These are phyloP conservation scores for Brachionus calyciflorus DNA, from an alignment of 1,140 invertebrate genomes.

Conservation along the genomic window DNA sequence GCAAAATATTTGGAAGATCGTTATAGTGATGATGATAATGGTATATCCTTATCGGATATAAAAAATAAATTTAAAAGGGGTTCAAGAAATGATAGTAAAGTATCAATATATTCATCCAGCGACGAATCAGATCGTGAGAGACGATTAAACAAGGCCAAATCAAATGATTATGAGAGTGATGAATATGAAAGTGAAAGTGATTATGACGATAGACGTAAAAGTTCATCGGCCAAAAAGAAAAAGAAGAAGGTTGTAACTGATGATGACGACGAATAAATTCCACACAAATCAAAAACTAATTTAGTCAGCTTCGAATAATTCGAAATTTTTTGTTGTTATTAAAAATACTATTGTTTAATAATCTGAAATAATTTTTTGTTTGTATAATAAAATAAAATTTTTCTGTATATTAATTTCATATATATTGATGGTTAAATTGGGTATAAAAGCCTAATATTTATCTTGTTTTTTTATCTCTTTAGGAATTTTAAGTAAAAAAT, in stretches of 20 bases:
- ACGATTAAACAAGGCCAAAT: constrained; percentile 24
- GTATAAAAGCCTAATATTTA: too few relatives aligned
- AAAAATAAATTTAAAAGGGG: constrained; percentile 41
- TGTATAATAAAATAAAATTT: too few relatives aligned
- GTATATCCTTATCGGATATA: constrained; percentile 24
- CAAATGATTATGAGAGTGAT: constrained; percentile 37
- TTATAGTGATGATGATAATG: constrained; percentile 43
- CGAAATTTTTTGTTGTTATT: background rate
- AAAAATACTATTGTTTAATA: too few relatives aligned
- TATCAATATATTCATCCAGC: constrained; percentile 13
- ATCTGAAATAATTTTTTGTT: too few relatives aligned
- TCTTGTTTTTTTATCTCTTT: too few relatives aligned
- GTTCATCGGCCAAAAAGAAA: constrained; percentile 33
- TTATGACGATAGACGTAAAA: constrained; percentile 18
- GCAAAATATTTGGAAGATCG: constrained; percentile 44
- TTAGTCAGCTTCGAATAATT: background rate
- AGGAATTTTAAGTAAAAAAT: too few relatives aligned
- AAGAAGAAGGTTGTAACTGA: constrained; percentile 39
- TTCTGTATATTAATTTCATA: too few relatives aligned
- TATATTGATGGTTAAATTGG: too few relatives aligned
- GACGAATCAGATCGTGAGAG: constrained; percentile 28
- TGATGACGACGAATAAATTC: constrained; percentile 22
- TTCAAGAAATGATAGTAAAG: constrained; percentile 18
- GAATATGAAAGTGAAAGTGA: constrained; percentile 10
- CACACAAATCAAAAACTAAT: background rate